Conservation (phyloP, 2,113 vertebrate genomes). For the Potamarius usumacintae region DNA sequence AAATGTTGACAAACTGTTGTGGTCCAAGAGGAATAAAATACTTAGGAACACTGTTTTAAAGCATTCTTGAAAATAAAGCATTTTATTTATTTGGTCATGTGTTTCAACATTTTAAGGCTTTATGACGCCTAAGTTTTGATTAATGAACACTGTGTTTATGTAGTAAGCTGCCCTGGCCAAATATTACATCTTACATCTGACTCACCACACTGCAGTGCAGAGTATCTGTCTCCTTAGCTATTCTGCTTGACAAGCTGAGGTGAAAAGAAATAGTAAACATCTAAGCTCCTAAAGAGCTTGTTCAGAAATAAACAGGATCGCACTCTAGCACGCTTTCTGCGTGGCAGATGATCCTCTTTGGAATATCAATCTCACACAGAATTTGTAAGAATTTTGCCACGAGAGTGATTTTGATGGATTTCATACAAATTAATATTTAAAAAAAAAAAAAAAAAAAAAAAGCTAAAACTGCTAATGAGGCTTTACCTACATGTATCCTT, state of each 20-base stretch:
- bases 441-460: too few species aligned
- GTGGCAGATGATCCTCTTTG: not conserved
- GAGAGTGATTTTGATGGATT: not conserved
- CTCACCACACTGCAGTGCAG: not conserved
- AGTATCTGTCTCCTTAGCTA: not conserved
- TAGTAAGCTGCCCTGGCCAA: slow-evolving; percentile 10
- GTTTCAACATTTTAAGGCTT: not conserved
- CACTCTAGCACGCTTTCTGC: not conserved
- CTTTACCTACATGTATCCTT: slow-evolving; percentile 52
- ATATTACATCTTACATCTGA: slow-evolving; percentile 9
- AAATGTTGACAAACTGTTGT: not conserved
- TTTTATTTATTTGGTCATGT: not conserved
- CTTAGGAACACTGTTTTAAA: not conserved
- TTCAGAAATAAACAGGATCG: slow-evolving; percentile 14
- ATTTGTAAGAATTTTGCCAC: not conserved
- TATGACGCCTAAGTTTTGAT: not conserved
- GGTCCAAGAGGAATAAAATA: not conserved
- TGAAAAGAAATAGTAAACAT: slow-evolving; percentile 25
- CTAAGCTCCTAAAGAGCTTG: slow-evolving; percentile 1
- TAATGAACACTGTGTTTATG: not conserved
- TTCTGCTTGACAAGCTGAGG: not conserved
- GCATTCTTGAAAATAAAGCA: not conserved
- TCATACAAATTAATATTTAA: slow-evolving; percentile 38
- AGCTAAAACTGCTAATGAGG: slow-evolving; percentile 31
- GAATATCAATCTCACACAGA: not conserved